Evolutionary conservation across 2,888 invertebrate genomes (phyloP), one percentile per base, ranked within the genome.

Genomic region (Beris morrisii): DNA sequence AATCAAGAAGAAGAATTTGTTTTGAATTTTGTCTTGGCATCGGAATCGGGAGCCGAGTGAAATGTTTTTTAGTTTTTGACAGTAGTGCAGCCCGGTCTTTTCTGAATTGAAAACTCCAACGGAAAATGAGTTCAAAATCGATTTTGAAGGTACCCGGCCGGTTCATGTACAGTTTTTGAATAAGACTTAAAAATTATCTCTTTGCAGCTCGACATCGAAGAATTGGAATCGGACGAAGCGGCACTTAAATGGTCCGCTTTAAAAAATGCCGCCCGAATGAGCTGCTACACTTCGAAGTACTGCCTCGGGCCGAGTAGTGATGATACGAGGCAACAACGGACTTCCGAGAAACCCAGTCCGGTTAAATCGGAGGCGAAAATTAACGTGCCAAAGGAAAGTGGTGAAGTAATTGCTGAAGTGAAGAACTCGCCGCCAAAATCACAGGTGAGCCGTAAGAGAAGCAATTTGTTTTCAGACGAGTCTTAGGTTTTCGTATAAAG

Each of bases 161-260:
- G 22, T 22, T 22, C 3, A 22, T 22, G 2, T 22, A 22, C 22
- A 22, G 22, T 22, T 22, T 22, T 2, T 22, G 22, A 22, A 22
- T 22, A 22, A 22, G 22, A 3, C 22, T 22, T 22, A 22, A 22
- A 15, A 15, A 3, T 22, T 31, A 22, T 31, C 5, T 28, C n/a
- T 28, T 45, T 30, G 3, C 13, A 64, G 64, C 45, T 53, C 11
- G 54, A 64, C 28, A 38, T 64, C 4, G 64, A 64, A 9, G 54
- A 64, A 54, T 43, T 64, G 13, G 64, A 53, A 45, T 64, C 64
- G 13, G 64, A 64, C 31, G 43, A 45, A 11, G 44, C 45, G n/a
- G 45, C 64, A n/a, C 31, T 64, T 3, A 64, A 64, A 64, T 13
- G 52, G 15, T 64, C 64, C 4, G 64, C 64, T n/a, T 54, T 64